These are phyloP conservation scores for Esperia sulphurella DNA, from an alignment of 2,888 invertebrate species.

Conservation along the genomic window DNA sequence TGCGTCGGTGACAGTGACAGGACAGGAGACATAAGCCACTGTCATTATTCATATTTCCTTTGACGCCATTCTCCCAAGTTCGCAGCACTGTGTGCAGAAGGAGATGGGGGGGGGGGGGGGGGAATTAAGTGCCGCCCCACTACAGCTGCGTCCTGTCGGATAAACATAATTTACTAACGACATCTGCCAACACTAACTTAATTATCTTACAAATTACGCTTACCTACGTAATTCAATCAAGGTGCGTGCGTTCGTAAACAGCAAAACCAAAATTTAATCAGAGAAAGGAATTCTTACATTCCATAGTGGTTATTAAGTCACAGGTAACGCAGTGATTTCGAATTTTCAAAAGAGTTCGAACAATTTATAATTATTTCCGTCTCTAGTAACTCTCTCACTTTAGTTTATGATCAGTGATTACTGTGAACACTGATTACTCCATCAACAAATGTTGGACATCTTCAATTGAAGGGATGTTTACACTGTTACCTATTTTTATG, in stretches of 20 bases:
- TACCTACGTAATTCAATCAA: constrained; percentile 31
- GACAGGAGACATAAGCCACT: constrained; percentile 33
- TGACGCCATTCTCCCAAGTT: constrained; percentile 45
- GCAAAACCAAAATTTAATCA: background rate
- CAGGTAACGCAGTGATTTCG: background rate
- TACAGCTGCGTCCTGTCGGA: constrained; percentile 64
- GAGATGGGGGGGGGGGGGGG: background rate
- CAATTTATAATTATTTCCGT: too few species aligned
- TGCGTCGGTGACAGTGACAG: constrained; percentile 24
- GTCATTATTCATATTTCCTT: constrained; percentile 61
- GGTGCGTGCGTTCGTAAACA: constrained; percentile 2
- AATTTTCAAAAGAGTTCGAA: background rate
- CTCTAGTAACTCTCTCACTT: too few species aligned
- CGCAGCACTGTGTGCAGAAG: constrained; percentile 37
- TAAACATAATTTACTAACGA: constrained; percentile 68
- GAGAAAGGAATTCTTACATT: background rate
- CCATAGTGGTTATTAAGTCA: too few species aligned
- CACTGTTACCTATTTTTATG: too few species aligned
- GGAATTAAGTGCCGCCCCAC: constrained; percentile 55
- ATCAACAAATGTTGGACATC: too few species aligned
- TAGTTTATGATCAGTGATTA: too few species aligned
- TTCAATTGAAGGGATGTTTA: too few species aligned
- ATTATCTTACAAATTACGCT: constrained; percentile 48
- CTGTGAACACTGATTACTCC: too few species aligned
- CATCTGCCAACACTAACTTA: constrained; percentile 59